Conservation (phyloP, 2,797 vertebrate species). For the Pyrrhura leucotis region DNA sequence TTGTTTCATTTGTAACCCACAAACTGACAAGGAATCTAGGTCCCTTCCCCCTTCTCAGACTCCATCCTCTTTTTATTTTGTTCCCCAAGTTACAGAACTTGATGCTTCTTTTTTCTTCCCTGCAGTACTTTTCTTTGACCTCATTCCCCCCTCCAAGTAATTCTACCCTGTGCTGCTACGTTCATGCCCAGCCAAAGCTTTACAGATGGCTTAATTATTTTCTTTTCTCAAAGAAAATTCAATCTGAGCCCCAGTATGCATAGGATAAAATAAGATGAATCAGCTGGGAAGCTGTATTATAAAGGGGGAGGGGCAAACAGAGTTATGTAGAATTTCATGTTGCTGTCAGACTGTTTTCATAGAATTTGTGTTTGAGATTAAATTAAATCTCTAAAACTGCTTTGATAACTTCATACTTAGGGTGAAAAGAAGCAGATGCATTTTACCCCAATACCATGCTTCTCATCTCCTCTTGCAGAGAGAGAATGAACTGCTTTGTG, state of each 20-base stretch:
- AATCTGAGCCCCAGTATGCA: slow-evolving; percentile 48
- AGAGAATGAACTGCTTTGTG: slow-evolving; percentile 70
- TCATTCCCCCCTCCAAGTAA: slow-evolving; percentile 57
- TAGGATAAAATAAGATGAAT: slow-evolving; percentile 71
- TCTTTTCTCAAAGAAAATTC: slow-evolving; percentile 66
- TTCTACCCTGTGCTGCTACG: slow-evolving; percentile 63
- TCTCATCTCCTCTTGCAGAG: slow-evolving; percentile 57
- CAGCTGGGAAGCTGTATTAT: slow-evolving; percentile 63
- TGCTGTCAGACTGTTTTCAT: slow-evolving; percentile 71
- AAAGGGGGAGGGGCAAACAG: slow-evolving; percentile 55
- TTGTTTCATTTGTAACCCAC: slow-evolving; percentile 62
- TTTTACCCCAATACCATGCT: slow-evolving; percentile 62
- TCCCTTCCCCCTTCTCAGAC: slow-evolving; percentile 36
- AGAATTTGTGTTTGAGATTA: slow-evolving; percentile 77
- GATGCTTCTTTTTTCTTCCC: slow-evolving; percentile 1
- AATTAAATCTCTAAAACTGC: slow-evolving; percentile 77
- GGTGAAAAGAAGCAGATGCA: slow-evolving; percentile 76
- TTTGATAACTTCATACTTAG: slow-evolving; percentile 76
- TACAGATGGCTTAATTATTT: slow-evolving; percentile 77
- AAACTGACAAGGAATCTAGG: slow-evolving; percentile 53
- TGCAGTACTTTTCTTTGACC: slow-evolving; percentile 61
- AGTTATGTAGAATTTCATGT: slow-evolving; percentile 74
- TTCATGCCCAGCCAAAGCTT: slow-evolving; percentile 56
- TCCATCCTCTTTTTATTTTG: slow-evolving; percentile 40
- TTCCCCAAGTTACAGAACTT: slow-evolving; percentile 25